Conservation (phyloP, 2,888 invertebrate species). For the Ectemnius continuus region DNA sequence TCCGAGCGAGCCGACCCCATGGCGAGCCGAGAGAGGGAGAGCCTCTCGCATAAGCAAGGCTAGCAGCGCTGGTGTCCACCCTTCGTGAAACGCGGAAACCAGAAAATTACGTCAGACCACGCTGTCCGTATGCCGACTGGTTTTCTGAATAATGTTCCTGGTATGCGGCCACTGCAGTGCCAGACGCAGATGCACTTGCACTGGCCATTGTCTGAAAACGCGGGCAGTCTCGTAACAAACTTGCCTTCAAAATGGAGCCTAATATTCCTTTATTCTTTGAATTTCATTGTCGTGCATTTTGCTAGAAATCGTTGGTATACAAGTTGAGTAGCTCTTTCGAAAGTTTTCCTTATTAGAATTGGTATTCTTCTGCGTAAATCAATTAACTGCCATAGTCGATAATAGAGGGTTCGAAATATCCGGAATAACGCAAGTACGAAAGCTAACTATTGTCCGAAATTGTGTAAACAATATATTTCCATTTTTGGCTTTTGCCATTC, state of each 20-base stretch:
- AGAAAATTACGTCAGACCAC: conserved; percentile 69
- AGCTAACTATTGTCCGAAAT: conserved; percentile 33
- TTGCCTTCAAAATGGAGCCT: neutral
- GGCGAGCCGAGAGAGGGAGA: conserved; percentile 6
- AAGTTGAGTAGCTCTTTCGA: neutral
- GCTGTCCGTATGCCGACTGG: conserved; percentile 47
- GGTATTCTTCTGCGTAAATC: no score
- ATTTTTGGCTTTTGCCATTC: conserved; percentile 28
- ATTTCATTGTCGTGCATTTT: neutral
- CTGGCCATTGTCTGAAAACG: conserved; percentile 21
- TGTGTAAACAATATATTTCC: conserved; percentile 36
- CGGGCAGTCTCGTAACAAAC: neutral
- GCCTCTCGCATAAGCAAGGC: conserved; percentile 41
- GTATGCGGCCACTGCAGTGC: conserved; percentile 56
- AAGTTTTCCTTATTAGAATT: no score
- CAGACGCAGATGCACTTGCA: conserved; percentile 46
- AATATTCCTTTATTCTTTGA: neutral
- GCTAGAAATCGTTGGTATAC: neutral
- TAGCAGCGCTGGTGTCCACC: conserved; percentile 24
- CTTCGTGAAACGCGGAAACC: conserved; percentile 64
- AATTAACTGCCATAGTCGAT: no score
- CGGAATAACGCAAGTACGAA: conserved; percentile 1
- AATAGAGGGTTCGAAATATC: neutral
- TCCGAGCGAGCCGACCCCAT: conserved; percentile 14
- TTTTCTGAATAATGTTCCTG: conserved; percentile 58